A percentile compares a stretch with the other conserved stretches of the same genome.
Evolutionary conservation across 2,113 vertebrate genomes (phyloP).

Genomic region (Catharus minimus): DNA sequence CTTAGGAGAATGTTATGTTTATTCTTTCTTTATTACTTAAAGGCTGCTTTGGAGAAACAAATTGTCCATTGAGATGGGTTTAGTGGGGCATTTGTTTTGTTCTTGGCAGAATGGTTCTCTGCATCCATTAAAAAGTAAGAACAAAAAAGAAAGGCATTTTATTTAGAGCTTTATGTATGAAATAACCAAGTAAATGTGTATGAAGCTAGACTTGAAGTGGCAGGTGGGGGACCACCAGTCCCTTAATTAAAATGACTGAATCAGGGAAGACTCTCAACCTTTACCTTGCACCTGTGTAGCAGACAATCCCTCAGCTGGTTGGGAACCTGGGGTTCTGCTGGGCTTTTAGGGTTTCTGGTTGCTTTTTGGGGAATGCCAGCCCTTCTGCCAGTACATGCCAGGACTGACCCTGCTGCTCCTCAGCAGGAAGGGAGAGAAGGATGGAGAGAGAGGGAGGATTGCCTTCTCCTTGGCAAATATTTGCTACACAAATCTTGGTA

Average conservation of each 20-base stretch:
- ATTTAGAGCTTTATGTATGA: conserved; percentile 4
- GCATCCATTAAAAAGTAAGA: conserved; percentile 7
- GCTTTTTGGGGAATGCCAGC: not conserved
- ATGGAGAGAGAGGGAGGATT: not conserved
- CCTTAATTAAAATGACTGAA: not conserved
- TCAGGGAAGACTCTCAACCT: not conserved
- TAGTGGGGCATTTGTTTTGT: conserved; percentile 21
- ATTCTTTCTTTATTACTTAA: conserved; percentile 45
- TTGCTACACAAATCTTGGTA: not conserved
- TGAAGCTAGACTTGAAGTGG: not conserved
- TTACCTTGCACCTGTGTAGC: not conserved
- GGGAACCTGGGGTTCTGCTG: not conserved
- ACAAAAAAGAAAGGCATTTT: not conserved
- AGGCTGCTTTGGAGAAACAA: conserved; percentile 31
- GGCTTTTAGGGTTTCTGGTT: not conserved
- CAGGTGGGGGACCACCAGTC: not conserved
- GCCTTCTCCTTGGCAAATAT: not conserved
- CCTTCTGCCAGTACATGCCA: not conserved
- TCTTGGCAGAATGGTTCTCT: conserved; percentile 26
- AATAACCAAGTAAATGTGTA: not conserved
- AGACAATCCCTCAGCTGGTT: not conserved
- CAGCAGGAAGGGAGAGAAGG: not conserved
- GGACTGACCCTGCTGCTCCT: not conserved
- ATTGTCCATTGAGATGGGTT: conserved; percentile 26
- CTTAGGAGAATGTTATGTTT: conserved; percentile 24